A percentile compares a stretch with the other conserved stretches of the same genome.
Conservation (phyloP, 2,888 invertebrate species). For the Agrotis exclamationis region DNA sequence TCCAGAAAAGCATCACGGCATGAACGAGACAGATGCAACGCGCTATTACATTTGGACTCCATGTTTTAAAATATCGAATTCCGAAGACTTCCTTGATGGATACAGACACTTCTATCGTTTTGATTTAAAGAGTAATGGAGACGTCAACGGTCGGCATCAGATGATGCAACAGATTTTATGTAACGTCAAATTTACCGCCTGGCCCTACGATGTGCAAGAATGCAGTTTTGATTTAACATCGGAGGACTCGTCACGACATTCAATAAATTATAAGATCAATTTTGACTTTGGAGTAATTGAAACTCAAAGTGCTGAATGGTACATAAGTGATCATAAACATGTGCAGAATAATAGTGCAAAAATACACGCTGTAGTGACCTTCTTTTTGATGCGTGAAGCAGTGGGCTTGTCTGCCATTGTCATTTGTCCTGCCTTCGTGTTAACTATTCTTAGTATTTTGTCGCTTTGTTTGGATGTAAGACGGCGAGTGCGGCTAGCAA, state of each 20-base stretch:
- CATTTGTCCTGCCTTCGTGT: constrained; percentile 69
- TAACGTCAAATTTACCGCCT: constrained; percentile 65
- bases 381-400: constrained; percentile 73
- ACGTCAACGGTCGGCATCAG: constrained; percentile 47
- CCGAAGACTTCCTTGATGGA: background rate
- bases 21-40: constrained; percentile 42
- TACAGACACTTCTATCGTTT: constrained; percentile 34
- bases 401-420: constrained; percentile 67
- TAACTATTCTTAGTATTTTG: constrained; percentile 67
- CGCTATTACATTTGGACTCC: constrained; percentile 67
- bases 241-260: background rate
- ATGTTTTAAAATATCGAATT: constrained; percentile 58
- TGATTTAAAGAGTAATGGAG: constrained; percentile 58
- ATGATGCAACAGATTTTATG: constrained; percentile 56
- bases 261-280: background rate
- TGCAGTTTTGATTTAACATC: constrained; percentile 65
- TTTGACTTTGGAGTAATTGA: background rate
- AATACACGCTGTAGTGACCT: constrained; percentile 62
- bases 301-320: constrained; percentile 66
- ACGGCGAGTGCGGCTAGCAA: constrained; percentile 59
- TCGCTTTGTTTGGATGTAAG: constrained; percentile 69
- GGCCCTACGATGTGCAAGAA: constrained; percentile 73
- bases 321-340: constrained; percentile 67
- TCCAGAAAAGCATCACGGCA: constrained; percentile 63
- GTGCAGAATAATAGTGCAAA: constrained; percentile 34